Percentiles rank a stretch among this genome's conserved stretches.
These are phyloP conservation scores for Drosophila pseudoananassae DNA, from an alignment of 1,140 invertebrate species.

Conservation along the genomic window DNA sequence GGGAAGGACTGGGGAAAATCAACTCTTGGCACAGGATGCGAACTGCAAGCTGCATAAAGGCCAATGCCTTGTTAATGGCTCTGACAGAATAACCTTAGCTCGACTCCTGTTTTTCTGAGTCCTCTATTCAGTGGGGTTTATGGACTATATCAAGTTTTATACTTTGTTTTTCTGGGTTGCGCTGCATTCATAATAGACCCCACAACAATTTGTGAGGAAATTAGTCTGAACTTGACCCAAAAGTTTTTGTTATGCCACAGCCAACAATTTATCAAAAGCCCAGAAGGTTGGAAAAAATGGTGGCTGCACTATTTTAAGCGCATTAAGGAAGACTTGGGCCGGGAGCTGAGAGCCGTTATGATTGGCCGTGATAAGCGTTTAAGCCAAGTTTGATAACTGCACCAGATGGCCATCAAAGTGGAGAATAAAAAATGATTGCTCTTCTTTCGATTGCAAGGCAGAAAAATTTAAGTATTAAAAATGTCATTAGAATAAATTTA, in stretches of 20 bases:
- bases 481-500: too few species aligned
- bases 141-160: conserved; percentile 48
- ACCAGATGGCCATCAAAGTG: conserved; percentile 28
- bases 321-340: conserved; percentile 38
- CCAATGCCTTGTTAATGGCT: conserved; percentile 77
- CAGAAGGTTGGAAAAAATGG: conserved; percentile 4
- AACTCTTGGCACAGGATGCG: conserved; percentile 64
- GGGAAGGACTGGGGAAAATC: not conserved
- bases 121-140: conserved; percentile 35
- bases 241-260: conserved; percentile 18
- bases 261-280: conserved; percentile 53
- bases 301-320: conserved; percentile 39
- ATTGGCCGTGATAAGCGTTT: conserved; percentile 43
- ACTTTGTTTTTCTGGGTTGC: conserved; percentile 25
- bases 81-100: conserved; percentile 28
- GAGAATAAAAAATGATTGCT: conserved; percentile 13
- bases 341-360: conserved; percentile 18
- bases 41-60: conserved; percentile 52
- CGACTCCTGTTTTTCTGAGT: not conserved
- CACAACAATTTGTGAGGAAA: conserved; percentile 57
- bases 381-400: conserved; percentile 63
- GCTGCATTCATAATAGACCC: conserved; percentile 18
- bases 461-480: not conserved
- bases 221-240: conserved; percentile 76
- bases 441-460: not conserved